A percentile compares a stretch with the other conserved stretches of the same genome.
These are phyloP conservation scores for Tridacna gigas DNA, from an alignment of 2,888 invertebrate genomes.

Conservation along the genomic window DNA sequence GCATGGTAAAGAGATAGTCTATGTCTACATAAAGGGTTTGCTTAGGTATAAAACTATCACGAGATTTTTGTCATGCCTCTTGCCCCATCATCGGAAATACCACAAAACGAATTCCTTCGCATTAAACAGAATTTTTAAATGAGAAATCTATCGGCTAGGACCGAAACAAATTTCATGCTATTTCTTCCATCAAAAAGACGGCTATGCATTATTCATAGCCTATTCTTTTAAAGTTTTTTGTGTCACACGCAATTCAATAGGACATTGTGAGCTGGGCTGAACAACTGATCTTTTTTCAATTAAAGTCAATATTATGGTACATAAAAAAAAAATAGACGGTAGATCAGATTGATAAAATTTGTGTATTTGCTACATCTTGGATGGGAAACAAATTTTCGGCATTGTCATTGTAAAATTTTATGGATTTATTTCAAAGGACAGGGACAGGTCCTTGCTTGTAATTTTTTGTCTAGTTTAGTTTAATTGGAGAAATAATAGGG, in stretches of 20 bases:
- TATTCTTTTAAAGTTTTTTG: conserved; percentile 38
- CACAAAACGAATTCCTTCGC: conserved; percentile 6
- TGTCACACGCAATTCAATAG: conserved; percentile 38
- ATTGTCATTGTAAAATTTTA: conserved; percentile 17
- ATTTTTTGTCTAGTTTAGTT: too few species aligned
- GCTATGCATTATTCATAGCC: conserved; percentile 20
- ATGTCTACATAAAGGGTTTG: too few species aligned
- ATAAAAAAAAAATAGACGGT: conserved; percentile 32
- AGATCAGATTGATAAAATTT: conserved; percentile 20
- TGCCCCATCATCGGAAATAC: not conserved
- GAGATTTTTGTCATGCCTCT: too few species aligned
- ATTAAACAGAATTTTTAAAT: conserved; percentile 16
- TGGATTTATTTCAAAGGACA: too few species aligned
- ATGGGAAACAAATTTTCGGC: conserved; percentile 7
- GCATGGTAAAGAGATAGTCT: too few species aligned
- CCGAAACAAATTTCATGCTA: conserved; percentile 15
- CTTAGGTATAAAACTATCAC: too few species aligned
- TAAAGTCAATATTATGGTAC: conserved; percentile 39
- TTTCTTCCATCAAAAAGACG: conserved; percentile 12
- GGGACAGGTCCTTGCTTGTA: too few species aligned
- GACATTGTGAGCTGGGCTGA: conserved; percentile 31
- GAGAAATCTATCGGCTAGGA: conserved; percentile 3
- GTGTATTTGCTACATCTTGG: conserved; percentile 19
- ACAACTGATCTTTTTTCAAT: conserved; percentile 30
- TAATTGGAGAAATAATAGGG: not conserved